Evolutionary conservation across 35 echinoderm and acorn worm genomes (phyloP), one percentile per base, ranked within the genome.

Genomic region (Heliocidaris tuberculata): DNA sequence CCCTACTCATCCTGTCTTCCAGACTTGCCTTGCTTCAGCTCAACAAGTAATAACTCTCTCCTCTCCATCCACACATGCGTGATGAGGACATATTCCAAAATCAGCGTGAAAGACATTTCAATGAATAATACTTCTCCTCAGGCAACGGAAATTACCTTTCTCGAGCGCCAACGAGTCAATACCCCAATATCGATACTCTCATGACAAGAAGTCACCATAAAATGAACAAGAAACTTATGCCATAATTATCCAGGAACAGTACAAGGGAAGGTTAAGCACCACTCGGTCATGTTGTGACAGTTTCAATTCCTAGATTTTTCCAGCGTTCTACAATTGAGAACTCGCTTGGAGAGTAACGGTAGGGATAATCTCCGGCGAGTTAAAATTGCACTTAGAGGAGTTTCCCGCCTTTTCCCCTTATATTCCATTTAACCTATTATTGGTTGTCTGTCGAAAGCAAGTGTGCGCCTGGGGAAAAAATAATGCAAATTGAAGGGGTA

Each of bases 71-170:
- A n/a, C 65, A 78, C 65, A 78, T 27, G 11, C 27, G 27, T 78
- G 65, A 78, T n/a, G 65, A 27, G 65, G 27, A 27, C 17, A 17
- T 70, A 70, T 78, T 19, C 65, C 7, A 78, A n/a, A 78, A 78
- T 78, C 65, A 27, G 21, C 65, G 65, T 78, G 65, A 78, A 78
- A 56, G 52, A 9, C 52, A 56, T 56, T 56, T 56, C 52, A 56
- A 78, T 78, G 65, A 78, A 78, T 2, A 78, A 78, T 24, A 78
- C 65, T 78, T n/a, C 65, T n/a, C 65, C 65, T 78, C 65, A 78
- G 65, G 65, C 65, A 78, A 21, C 65, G 65, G 65, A 78, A 78
- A 78, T 78, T 78, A 78, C 65, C 65, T 78, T 78, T 78, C 65
- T 78, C 27, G 21, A 78, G 65, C 21, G 7, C 8, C 65, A 19